Evolutionary conservation across 2,113 vertebrate species (phyloP), one percentile per base, ranked within the genome.

Genomic region (Tychaedon coryphoeus): DNA sequence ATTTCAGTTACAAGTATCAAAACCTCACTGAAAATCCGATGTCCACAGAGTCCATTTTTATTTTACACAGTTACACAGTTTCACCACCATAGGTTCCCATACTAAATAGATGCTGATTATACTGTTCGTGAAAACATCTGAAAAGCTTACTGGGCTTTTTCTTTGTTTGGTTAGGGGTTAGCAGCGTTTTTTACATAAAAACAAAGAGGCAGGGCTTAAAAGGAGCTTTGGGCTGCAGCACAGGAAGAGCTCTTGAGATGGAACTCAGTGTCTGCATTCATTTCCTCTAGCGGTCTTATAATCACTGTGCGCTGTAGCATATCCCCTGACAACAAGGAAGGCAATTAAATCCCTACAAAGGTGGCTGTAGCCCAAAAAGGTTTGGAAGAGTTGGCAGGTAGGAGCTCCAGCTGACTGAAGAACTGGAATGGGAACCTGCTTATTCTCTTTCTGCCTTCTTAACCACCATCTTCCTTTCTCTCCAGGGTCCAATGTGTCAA

Each of bases 301-400:
- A 61, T 5, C 33, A 29, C 0, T 36, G 29, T 2, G 3, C 18
- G 15, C 42, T 45, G 25, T 5, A 56, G 58, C 8, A 40, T 1
- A 26, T 10, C 26, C 19, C 33, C 9, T n/a, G n/a, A 51, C 8
- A 75, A 48, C 14, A 28, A 43, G 24, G 28, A 92, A 75, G 42
- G 22, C 10, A 69, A 72, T 48, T 54, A 56, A 69, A 87, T 45
- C 25, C 19, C 33, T 26, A 28, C 48, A 25, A 14, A 43, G 19
- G 14, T 33, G 65, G 42, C 31, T 51, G 12, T 1, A 23, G 28
- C 8, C 45, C 75, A 36, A 90, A 50, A 86, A 19, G 9, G 25
- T 36, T 42, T 40, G 29, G n/a, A 40, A 61, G 29, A 6, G 38
- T 6, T 70, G 23, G 71, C 26, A 86, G 24, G 26, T n/a, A 24